Percentiles rank a stretch among this genome's conserved stretches.
These are phyloP conservation scores for Cephus runcator DNA, from an alignment of 2,888 invertebrate species.

Conservation along the genomic window DNA sequence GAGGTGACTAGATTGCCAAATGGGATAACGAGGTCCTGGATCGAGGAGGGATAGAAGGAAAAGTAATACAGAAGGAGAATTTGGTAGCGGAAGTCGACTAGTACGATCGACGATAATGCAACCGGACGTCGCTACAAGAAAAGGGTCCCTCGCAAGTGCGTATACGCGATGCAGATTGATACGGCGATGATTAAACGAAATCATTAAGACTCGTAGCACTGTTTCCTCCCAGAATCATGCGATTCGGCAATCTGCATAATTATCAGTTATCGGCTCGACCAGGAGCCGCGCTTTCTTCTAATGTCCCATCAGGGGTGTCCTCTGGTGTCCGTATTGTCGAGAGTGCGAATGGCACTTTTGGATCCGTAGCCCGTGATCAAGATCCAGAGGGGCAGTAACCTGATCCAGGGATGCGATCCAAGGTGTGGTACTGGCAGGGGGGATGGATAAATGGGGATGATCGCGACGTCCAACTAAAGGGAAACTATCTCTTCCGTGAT, in stretches of 20 bases:
- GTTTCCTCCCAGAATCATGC: slow-evolving; percentile 5
- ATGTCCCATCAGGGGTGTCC: background rate
- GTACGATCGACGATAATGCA: background rate
- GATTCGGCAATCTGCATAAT: slow-evolving; percentile 20
- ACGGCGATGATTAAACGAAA: slow-evolving; percentile 17
- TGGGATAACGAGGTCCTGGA: too few species aligned
- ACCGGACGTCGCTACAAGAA: slow-evolving; percentile 8
- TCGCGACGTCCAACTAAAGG: background rate
- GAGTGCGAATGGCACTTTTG: too few species aligned
- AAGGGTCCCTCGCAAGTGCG: slow-evolving; percentile 1
- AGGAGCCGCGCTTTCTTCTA: background rate
- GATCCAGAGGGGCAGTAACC: too few species aligned
- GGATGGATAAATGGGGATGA: background rate
- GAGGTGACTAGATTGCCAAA: too few species aligned
- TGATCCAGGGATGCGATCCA: too few species aligned
- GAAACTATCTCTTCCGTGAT: slow-evolving; percentile 6
- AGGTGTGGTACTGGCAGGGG: too few species aligned
- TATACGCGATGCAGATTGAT: slow-evolving; percentile 8
- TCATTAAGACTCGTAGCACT: slow-evolving; percentile 3
- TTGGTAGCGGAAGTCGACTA: too few species aligned
- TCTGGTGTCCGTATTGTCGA: too few species aligned
- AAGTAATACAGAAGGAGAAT: too few species aligned
- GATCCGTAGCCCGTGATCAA: too few species aligned
- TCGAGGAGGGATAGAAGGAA: too few species aligned
- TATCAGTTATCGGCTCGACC: background rate